Base-by-base conservation (phyloP, 64 coral and sea anemone genomes). In the Actinia equina region DNA sequence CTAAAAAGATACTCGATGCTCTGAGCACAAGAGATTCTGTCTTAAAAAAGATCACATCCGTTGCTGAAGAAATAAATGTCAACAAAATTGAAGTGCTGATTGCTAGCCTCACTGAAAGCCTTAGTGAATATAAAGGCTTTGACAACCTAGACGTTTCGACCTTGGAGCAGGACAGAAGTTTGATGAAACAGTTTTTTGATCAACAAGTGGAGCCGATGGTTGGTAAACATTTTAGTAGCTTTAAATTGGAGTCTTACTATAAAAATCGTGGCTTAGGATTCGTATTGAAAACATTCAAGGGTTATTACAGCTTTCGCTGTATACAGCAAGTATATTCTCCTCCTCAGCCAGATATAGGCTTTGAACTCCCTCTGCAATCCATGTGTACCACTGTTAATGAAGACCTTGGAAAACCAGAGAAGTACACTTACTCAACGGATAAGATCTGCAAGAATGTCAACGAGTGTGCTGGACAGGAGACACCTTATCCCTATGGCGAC, bases 401-500 rank as follows among this genome's bases (percentile, higher is more conserved):
- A 27, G 86, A 88, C 53, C 30, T 88, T 59, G 42, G 71, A 43
- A 77, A 22, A 58, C 4, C 61, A 27, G 77, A 82, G 45, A 82
- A 46, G 46, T 69, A 65, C 43, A 82, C 55, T 8, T 89, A 62
- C 77, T 89, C 87, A 0, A 87, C 71, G 2, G 86, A 77, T 56
- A 81, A 51, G 22, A 81, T 81, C 78, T 52, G 78, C 78, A 81
- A 81, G 78, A 52, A 88, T 44, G 22, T 59, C 87, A 79, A 78
- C 65, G 23, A 70, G 71, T 87, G 86, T 70, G 20, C 70, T 37
- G 86, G 86, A 26, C 56, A n/a, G n/a, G 27, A 70, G 79, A 87
- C 64, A 26, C 86, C 86, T 43, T 10, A 87, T 78, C 86, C 86
- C 70, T 87, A 78, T 56, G 60, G 42, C 78, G 87, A 89, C 80